Evolutionary conservation across 2,888 invertebrate genomes (phyloP), one percentile per base, ranked within the genome.

Genomic region (Ennomos quercinarius): DNA sequence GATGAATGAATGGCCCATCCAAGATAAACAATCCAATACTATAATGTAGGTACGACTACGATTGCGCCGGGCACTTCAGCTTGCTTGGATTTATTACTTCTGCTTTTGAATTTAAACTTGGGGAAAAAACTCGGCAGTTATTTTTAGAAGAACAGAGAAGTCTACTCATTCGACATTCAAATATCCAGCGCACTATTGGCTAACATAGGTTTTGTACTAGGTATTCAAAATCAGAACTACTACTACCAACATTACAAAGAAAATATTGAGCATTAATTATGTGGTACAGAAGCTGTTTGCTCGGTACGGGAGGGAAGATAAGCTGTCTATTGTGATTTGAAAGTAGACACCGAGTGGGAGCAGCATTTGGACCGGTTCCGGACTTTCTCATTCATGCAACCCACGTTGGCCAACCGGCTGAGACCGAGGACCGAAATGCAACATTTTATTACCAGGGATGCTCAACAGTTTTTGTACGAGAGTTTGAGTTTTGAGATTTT

Each of bases 271-370:
- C 67, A 57, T 69, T 68, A 27, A 27, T 70, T 66, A 67, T 73
- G 67, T 68, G 50, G 63, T 63, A 76, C 84, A 81, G 83, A 79
- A 84, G 84, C 78, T 36, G 51, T 61, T 60, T 66, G 77, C 72
- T 81, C 67, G 68, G 77, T 78, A 76, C 71, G 71, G 72, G 71
- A 77, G 80, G 86, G 81, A 87, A 84, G 79, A 80, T 17, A n/a
- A n/a, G n/a, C n/a, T 76, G 78, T 82, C 87, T 85, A 91, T 91
- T 91, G 90, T 91, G 83, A 87, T 86, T 88, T 88, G 91, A 91
- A 92, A 92, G 91, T 91, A 88, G 89, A 87, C 87, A 83, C 82
- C 77, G 74, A 78, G 82, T 83, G 80, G 85, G 83, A 85, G 86
- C 78, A 66, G 68, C 56, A 60, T 69, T 71, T 77, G 77, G 81